Conservation (phyloP, 1,140 invertebrate genomes). For the Aporrectodea caliginosa region DNA sequence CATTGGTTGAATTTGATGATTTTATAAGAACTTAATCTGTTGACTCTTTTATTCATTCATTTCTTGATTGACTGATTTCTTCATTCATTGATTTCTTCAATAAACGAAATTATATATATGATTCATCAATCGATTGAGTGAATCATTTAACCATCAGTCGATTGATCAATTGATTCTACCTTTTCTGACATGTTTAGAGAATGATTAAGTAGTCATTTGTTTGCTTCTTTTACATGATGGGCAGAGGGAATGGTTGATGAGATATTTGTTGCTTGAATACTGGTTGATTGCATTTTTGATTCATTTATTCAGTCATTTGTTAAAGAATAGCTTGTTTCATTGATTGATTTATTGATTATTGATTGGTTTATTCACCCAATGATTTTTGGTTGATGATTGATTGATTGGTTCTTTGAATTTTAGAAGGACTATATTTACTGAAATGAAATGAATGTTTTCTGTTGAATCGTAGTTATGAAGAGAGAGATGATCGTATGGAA, state of each 20-base stretch:
- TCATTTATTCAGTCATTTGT: constrained; percentile 1
- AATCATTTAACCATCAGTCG: neutral
- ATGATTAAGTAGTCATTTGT: too few relatives aligned
- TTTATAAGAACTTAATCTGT: neutral
- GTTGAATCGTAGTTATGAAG: neutral
- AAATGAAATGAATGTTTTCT: too few relatives aligned
- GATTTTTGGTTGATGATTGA: neutral
- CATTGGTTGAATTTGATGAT: neutral
- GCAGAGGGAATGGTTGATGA: too few relatives aligned
- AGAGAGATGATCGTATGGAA: neutral
- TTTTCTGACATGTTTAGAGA: too few relatives aligned
- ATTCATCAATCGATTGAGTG: neutral
- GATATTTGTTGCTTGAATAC: too few relatives aligned
- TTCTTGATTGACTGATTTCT: neutral
- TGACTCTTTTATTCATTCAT: neutral
- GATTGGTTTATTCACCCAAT: neutral
- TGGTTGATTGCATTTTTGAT: neutral
- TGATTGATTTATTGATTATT: neutral
- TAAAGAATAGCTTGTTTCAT: neutral
- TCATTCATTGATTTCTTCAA: neutral
- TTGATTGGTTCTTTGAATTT: neutral
- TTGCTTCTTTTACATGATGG: too few relatives aligned
- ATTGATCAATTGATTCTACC: constrained; percentile 5
- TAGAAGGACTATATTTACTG: too few relatives aligned
- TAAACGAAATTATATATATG: too few relatives aligned